phyloP scores from a whole-genome alignment of 2,888 invertebrate species.

The Eupeodes luniger region DNA sequence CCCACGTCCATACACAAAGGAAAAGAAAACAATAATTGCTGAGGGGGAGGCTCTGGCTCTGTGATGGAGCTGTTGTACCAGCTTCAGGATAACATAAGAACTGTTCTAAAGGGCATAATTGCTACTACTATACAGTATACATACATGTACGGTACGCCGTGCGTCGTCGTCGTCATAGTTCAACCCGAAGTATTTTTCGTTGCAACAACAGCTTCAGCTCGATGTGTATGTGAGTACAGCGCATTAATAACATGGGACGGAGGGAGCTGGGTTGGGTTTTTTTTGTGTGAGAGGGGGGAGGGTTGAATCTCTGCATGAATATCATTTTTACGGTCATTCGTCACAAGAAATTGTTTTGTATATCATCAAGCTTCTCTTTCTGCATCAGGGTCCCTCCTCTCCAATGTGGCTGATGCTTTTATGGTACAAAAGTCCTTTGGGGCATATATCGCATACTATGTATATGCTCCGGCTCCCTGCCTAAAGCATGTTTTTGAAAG shows the following conservation, averaged over 20 bases:
- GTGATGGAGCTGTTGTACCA: slow-evolving; percentile 4
- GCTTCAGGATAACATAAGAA: slow-evolving; percentile 67
- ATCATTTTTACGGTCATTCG: slow-evolving; percentile 77
- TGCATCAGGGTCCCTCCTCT: slow-evolving; percentile 14
- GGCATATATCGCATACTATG: not conserved
- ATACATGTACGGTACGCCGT: not conserved
- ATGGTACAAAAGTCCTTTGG: slow-evolving; percentile 31
- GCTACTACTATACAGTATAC: slow-evolving; percentile 57
- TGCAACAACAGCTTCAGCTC: slow-evolving; percentile 6
- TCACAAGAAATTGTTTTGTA: slow-evolving; percentile 65
- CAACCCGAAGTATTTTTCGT: slow-evolving; percentile 67
- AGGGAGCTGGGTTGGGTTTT: not conserved
- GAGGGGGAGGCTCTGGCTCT: slow-evolving; percentile 42
- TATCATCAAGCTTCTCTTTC: slow-evolving; percentile 26
- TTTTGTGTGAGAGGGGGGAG: slow-evolving; percentile 14
- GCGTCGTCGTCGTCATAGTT: not conserved
- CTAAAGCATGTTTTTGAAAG: slow-evolving; percentile 61
- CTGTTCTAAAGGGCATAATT: slow-evolving; percentile 76
- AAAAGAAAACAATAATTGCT: slow-evolving; percentile 73
- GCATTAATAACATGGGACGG: slow-evolving; percentile 10
- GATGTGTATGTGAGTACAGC: not conserved
- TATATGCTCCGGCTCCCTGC: not conserved
- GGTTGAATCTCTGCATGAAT: slow-evolving; percentile 50
- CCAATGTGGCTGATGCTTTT: slow-evolving; percentile 22
- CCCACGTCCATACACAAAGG: slow-evolving; percentile 57